A percentile compares a stretch with the other conserved stretches of the same genome.
phyloP scores from a whole-genome alignment of 2,113 vertebrate genomes.

The Hemicordylus capensis region DNA sequence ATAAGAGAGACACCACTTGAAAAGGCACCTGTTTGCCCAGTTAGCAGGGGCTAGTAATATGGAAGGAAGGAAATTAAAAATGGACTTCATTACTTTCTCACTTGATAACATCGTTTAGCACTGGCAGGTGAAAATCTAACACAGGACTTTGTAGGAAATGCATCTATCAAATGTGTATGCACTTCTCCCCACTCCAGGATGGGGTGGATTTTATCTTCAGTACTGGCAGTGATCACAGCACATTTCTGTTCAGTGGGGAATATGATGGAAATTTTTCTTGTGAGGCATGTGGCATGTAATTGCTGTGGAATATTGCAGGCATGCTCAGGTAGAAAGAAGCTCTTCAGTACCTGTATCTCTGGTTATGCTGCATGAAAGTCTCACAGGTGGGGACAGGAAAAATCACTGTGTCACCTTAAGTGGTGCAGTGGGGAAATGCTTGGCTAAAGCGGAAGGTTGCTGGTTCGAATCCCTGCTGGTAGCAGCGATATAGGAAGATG shows the following conservation, averaged over 20 bases:
- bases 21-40: no score
- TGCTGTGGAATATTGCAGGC: conserved; percentile 1
- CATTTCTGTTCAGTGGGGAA: background rate
- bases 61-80: no score
- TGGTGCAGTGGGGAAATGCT: no score
- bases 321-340: background rate
- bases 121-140: background rate
- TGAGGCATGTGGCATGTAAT: background rate
- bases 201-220: background rate
- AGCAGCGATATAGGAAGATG: no score
- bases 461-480: no score
- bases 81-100: background rate
- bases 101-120: background rate
- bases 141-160: background rate
- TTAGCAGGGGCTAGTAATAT: no score
- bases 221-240: background rate
- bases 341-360: background rate
- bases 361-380: conserved; percentile 4
- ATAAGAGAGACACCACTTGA: no score
- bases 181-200: background rate
- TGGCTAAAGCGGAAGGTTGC: no score
- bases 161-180: background rate
- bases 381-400: conserved; percentile 5
- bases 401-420: no score
- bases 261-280: background rate